Evolutionary conservation across 1,140 invertebrate genomes (phyloP).

Genomic region (Neuroterus valhalla): DNA sequence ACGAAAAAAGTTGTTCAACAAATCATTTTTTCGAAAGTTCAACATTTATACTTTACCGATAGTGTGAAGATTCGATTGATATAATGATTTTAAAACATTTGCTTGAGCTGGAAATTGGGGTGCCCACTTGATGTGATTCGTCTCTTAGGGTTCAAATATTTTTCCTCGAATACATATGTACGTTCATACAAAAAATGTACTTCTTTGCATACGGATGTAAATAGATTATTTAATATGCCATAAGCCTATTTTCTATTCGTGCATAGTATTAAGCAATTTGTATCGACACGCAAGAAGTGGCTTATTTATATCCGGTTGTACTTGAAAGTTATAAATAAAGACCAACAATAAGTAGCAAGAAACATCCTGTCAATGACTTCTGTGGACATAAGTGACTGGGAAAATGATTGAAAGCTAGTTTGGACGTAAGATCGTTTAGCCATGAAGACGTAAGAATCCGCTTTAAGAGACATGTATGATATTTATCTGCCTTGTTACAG

Average conservation of each 20-base stretch:
- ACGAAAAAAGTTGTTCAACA: no score
- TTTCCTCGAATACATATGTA: no score
- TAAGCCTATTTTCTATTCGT: neutral
- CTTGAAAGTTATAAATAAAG: neutral
- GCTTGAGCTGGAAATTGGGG: no score
- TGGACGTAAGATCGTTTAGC: neutral
- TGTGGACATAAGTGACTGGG: neutral
- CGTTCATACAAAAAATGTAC: no score
- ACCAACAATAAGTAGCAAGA: neutral
- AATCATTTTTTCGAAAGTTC: no score
- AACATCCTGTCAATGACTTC: conserved; percentile 5
- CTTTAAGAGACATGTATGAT: conserved; percentile 1
- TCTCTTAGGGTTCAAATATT: no score
- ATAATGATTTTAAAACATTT: no score
- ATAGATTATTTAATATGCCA: neutral
- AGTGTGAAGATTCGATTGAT: no score
- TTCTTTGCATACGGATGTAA: neutral
- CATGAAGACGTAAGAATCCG: conserved; percentile 19
- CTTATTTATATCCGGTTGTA: neutral
- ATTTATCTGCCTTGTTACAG: neutral
- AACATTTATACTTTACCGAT: no score
- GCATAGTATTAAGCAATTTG: neutral
- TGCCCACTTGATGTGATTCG: no score
- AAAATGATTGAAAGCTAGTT: conserved; percentile 16
- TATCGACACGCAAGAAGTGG: neutral